Base-by-base conservation (phyloP, 1,140 invertebrate genomes). In the Steinernema khuongi region DNA sequence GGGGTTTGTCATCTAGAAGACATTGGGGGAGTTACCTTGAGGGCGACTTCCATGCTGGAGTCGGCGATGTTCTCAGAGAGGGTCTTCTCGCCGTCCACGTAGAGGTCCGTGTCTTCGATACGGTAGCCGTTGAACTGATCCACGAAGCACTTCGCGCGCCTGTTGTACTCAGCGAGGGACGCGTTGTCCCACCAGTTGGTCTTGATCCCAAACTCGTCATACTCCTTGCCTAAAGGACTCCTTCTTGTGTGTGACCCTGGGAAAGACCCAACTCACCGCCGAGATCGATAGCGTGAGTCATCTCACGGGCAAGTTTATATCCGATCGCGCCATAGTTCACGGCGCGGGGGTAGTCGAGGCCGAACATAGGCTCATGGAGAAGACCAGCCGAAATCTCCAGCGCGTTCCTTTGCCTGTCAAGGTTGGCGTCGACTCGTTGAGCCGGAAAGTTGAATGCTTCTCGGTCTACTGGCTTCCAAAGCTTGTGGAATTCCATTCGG, bases 291-390 rank as follows among this genome's bases (percentile, higher is more conserved):
- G 50, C 26, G 19, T 60, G 50, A 7, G 11, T 60, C 14, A n/a
- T n/a, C 50, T 60, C 50, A 22, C 26, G 50, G 2, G 11, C 50
- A 22, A 60, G 14, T 22, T 7, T 26, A 14, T 14, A 11, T 14
- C 50, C 50, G 4, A 60, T 14, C 11, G 26, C 26, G 19, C 14
- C 50, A 22, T 60, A 60, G 22, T 60, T 60, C 2, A 60, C 19
- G 2, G 50, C 50, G 88, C 88, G 88, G 72, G 88, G 89, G 75
- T 87, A 87, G 26, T 85, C 84, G 31, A 86, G 85, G 44, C 87
- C 85, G 81, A 87, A 89, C 79, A 89, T 88, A 30, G 90, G 90
- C 79, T 89, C 88, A 31, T 88, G 89, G 70, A 91, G 85, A 78
- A 91, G 88, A 4, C 89, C 90, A 70, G 90, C 85, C 1, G 90